These are phyloP conservation scores for Alosa sapidissima DNA, from an alignment of 2,797 vertebrate species.

Conservation along the genomic window DNA sequence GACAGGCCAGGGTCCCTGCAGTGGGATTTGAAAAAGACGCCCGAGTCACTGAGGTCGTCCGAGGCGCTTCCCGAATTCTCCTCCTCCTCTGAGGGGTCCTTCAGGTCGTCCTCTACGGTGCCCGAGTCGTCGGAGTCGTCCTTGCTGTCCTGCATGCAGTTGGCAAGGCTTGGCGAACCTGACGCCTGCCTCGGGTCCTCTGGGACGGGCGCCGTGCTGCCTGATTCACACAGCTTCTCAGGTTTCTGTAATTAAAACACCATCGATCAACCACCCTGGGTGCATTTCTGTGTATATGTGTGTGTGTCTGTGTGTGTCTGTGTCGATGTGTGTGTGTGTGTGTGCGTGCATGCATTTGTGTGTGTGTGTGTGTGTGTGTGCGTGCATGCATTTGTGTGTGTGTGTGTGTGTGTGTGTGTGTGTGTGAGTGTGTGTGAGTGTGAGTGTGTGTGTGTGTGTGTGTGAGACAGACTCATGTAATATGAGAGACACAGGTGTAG, in stretches of 20 bases:
- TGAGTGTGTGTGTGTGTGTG: neutral
- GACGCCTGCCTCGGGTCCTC: constrained; percentile 34
- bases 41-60: constrained; percentile 21
- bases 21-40: constrained; percentile 26
- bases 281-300: neutral
- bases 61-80: constrained; percentile 15
- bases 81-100: constrained; percentile 14
- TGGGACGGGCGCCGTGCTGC: neutral
- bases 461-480: neutral
- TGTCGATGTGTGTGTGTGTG: neutral
- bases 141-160: constrained; percentile 32
- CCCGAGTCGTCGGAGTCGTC: constrained; percentile 32
- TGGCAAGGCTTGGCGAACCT: constrained; percentile 22
- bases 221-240: constrained; percentile 33
- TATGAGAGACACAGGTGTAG: constrained; percentile 9
- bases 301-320: neutral
- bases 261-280: constrained; percentile 1
- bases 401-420: neutral
- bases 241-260: constrained; percentile 44
- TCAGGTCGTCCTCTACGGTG: constrained; percentile 3
- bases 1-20: neutral
- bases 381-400: too few species aligned
- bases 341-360: neutral
- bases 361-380: too few species aligned
- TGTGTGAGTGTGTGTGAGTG: neutral